Percentiles rank a stretch among this genome's conserved stretches.
These are phyloP conservation scores for Ictalurus punctatus DNA, from an alignment of 2,113 vertebrate genomes.

Conservation along the genomic window DNA sequence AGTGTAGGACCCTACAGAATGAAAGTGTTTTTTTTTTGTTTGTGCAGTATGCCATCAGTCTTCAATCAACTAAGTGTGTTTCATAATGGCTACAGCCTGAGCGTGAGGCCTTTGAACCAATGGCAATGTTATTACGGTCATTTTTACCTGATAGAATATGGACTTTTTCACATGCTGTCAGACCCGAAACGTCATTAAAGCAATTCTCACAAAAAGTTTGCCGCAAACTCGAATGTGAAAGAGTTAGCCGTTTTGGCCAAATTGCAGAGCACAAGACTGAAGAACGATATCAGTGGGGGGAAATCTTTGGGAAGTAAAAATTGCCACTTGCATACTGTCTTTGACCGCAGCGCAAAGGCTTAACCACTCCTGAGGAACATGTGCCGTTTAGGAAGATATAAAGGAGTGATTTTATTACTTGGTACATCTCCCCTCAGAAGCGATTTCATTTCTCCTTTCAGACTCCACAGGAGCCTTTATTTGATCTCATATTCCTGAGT, in stretches of 20 bases:
- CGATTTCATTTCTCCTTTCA: constrained; percentile 79
- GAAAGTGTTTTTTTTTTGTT: constrained; percentile 51
- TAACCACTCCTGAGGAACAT: constrained; percentile 74
- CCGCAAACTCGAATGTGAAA: constrained; percentile 74
- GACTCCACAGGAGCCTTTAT: constrained; percentile 77
- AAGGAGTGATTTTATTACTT: constrained; percentile 82
- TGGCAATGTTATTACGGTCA: constrained; percentile 67
- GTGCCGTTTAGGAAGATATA: constrained; percentile 79
- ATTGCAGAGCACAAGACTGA: constrained; percentile 70
- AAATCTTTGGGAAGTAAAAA: constrained; percentile 74
- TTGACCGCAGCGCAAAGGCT: constrained; percentile 68
- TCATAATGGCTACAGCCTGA: constrained; percentile 26
- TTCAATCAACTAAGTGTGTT: constrained; percentile 56
- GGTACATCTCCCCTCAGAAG: constrained; percentile 75
- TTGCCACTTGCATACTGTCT: constrained; percentile 77
- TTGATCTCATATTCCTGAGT: constrained; percentile 81
- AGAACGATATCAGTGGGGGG: constrained; percentile 69
- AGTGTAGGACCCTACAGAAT: constrained; percentile 54
- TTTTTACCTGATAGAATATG: constrained; percentile 72
- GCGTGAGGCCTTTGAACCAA: constrained; percentile 61
- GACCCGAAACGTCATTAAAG: constrained; percentile 71
- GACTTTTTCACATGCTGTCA: constrained; percentile 66
- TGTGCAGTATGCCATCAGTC: constrained; percentile 56
- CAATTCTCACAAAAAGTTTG: constrained; percentile 68
- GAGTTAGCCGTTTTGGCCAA: constrained; percentile 72